These are phyloP conservation scores for Heterotilapia buettikoferi DNA, from an alignment of 2,113 vertebrate genomes.

Conservation along the genomic window DNA sequence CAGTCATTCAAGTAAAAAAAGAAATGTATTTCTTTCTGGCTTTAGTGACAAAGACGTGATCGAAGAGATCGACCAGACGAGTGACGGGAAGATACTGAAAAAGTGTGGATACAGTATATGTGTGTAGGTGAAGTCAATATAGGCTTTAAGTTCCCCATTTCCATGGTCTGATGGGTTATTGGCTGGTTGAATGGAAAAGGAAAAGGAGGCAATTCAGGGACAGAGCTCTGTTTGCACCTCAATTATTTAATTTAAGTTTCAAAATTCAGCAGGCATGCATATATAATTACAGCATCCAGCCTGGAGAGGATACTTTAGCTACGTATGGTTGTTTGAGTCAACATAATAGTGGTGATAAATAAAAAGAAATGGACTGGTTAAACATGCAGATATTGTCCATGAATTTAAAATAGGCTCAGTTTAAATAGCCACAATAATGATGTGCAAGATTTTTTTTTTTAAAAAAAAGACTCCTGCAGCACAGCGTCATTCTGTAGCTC, in stretches of 20 bases:
- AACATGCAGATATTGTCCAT: neutral
- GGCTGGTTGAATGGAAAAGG: neutral
- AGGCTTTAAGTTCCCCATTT: constrained; percentile 4
- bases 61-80: constrained; percentile 12
- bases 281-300: neutral
- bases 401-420: neutral
- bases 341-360: neutral
- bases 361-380: neutral
- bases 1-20: neutral
- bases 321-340: neutral
- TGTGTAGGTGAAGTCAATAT: neutral
- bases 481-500: neutral
- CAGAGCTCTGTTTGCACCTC: neutral
- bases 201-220: neutral
- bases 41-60: constrained; percentile 6
- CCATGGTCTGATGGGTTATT: constrained; percentile 21
- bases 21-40: neutral
- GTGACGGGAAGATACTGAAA: neutral
- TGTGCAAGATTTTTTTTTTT: neutral
- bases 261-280: neutral
- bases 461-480: neutral
- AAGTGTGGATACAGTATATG: neutral
- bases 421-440: neutral
- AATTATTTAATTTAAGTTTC: neutral
- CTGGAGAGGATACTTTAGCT: neutral